Evolutionary conservation across 92 coral and sea anemone genomes (phyloP).

Genomic region (Palythoa grandiflora): DNA sequence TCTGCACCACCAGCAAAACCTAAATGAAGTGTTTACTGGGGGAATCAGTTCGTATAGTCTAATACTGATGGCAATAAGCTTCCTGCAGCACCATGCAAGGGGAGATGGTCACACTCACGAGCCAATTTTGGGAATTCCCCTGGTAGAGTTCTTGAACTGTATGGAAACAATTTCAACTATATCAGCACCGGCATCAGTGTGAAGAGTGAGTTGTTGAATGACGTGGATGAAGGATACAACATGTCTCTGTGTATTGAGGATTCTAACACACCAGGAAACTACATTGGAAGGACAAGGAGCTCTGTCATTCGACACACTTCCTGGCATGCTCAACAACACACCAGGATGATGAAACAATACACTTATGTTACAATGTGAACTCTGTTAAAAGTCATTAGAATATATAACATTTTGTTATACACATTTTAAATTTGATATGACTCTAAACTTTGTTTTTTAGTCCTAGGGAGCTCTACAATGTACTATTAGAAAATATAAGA

Average conservation of each 20-base stretch:
- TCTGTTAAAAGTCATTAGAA: too few relatives aligned
- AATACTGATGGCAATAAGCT: conserved; percentile 92
- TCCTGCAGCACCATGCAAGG: conserved; percentile 87
- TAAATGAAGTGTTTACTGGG: conserved; percentile 95
- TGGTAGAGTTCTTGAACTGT: conserved; percentile 96
- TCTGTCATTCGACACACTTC: too few relatives aligned
- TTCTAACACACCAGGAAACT: conserved; percentile 94
- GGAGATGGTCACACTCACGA: conserved; percentile 59
- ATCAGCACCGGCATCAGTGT: conserved; percentile 85
- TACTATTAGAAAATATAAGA: too few relatives aligned
- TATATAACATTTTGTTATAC: too few relatives aligned
- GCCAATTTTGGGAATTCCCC: conserved; percentile 83
- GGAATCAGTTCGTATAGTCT: conserved; percentile 96
- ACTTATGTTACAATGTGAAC: not conserved
- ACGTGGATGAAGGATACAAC: conserved; percentile 74
- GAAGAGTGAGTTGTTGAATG: conserved; percentile 80
- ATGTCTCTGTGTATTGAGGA: conserved; percentile 90
- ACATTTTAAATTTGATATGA: too few relatives aligned
- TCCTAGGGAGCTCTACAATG: too few relatives aligned
- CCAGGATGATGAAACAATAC: too few relatives aligned
- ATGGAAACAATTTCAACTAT: conserved; percentile 91
- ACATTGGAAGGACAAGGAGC: too few relatives aligned
- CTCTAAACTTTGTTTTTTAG: too few relatives aligned
- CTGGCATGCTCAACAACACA: too few relatives aligned
- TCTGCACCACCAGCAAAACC: conserved; percentile 88